Base-by-base conservation (phyloP, 2,888 invertebrate species). In the Lingula anatina region DNA sequence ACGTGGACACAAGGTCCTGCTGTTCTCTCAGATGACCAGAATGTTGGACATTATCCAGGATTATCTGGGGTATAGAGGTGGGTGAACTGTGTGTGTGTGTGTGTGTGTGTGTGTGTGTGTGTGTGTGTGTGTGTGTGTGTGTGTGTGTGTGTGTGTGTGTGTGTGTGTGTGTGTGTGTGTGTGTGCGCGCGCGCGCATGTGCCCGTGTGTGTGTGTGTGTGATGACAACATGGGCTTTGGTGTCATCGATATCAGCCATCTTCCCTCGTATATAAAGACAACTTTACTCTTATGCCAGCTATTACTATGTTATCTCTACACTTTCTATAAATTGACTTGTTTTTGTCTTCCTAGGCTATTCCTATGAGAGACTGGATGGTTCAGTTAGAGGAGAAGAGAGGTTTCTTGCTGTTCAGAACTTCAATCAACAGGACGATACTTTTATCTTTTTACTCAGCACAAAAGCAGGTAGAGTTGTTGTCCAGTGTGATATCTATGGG, bases 381-480 rank as follows among this genome's bases (percentile, higher is more conserved):
- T 75, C 76, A 3, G 73, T 76, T 5, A 59, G 76, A 46, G 73
- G 76, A 7, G 79, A 78, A 48, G 78, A 79, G 45, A 62, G 79
- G 26, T 73, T 70, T 52, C 58, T 73, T 23, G 73, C 77, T n/a
- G 67, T 79, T 2, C 64, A 73, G 53, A 71, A 70, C 47, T 79
- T 79, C 58, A 77, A 75, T 50, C 56, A 62, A 23, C 65, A 68
- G 44, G 67, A 69, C 2, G 71, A 70, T 39, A 76, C 76, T 3
- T 77, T 78, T 62, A 66, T 70, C 4, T 79, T 79, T 57, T 65
- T 79, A n/a, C 65, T 79, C 23, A 76, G 77, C 46, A 79, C 79
- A 9, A 73, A 66, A 59, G 79, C 79, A 45, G 79, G 78, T 65
- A 44, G 27, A 39, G n/a, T n/a, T n/a, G n/a, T n/a, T n/a, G n/a